phyloP scores from a whole-genome alignment of 2,113 vertebrate genomes.

The Istiophorus platypterus region DNA sequence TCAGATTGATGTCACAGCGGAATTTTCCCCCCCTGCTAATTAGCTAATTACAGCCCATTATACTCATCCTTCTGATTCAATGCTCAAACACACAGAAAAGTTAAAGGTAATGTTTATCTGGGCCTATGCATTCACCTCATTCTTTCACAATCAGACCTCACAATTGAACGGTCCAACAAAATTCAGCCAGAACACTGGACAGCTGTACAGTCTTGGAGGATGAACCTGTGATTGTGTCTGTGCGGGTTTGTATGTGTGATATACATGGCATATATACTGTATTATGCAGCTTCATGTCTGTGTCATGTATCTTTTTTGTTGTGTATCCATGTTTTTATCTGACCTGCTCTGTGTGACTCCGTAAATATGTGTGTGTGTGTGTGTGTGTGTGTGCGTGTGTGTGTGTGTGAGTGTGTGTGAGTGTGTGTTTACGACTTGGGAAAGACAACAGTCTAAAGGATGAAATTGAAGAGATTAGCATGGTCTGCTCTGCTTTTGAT shows the following conservation, averaged over 20 bases:
- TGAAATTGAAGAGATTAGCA: constrained; percentile 97
- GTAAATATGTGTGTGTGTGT: background rate
- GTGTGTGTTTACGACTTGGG: constrained; percentile 85
- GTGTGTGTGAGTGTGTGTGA: constrained; percentile 16
- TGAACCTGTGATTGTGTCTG: background rate
- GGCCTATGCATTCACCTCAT: no score
- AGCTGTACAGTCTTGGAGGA: background rate
- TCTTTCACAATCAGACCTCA: background rate
- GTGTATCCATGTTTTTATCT: constrained; percentile 55
- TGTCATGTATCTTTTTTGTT: constrained; percentile 35
- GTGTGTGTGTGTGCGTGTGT: constrained; percentile 16
- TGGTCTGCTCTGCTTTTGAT: constrained; percentile 93
- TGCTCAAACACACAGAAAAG: background rate
- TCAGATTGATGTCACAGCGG: background rate
- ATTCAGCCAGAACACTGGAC: background rate
- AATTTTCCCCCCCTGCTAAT: background rate
- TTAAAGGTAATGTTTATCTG: no score
- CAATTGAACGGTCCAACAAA: background rate
- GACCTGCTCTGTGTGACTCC: constrained; percentile 24
- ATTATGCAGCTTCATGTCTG: constrained; percentile 17
- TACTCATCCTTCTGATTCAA: background rate
- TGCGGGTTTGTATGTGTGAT: background rate
- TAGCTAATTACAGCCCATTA: background rate
- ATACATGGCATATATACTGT: background rate
- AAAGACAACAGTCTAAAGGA: constrained; percentile 94